Base-by-base conservation (phyloP, 30 jellyfish, hydroid and myxozoan genomes). In the Hydractinia symbiolongicarpus region DNA sequence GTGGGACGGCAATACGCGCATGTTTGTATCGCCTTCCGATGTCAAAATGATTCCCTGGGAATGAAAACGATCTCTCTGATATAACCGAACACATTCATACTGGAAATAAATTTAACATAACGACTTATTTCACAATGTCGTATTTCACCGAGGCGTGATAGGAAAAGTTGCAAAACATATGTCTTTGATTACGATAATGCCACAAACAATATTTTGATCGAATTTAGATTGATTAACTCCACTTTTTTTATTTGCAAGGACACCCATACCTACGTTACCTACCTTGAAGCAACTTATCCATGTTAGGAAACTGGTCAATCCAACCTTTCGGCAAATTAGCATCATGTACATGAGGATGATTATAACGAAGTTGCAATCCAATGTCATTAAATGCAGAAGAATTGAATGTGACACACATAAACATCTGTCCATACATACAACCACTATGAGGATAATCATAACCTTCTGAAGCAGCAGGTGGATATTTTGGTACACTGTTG, bases 401-500 rank as follows among this genome's bases (percentile, higher is more conserved):
- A 54, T 90, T 86, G 78, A 83, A 90, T 56, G 87, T 83, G 61
- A 90, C 94, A 72, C 97, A 90, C 66, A 90, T 71, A 81, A 90
- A 90, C 88, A 84, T 85, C 55, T 90, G 97, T 13, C 97, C 97
- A 79, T 90, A 90, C 81, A 61, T 60, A 1, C 84, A 69, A 44
- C 97, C 97, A 77, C 91, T 85, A 83, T 86, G 94, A 5, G 97
- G 97, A 76, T 90, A 90, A 50, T 64, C 78, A 61, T 83, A 90
- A 9, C 95, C 95, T n/a, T 90, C 94, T 16, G 71, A 54, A 19
- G 85, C 92, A 52, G 70, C 67, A 54, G 78, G 74, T 8, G 97
- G 95, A 67, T 68, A 84, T 54, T 82, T 79, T 7, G 97, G 97
- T 55, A 90, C 95, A 61, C 93, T 83, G 83, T 90, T 90, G 8